Percentiles rank a stretch among this genome's conserved stretches.
Evolutionary conservation across 2,888 invertebrate genomes (phyloP).

Genomic region (Xestobium rufovillosum): DNA sequence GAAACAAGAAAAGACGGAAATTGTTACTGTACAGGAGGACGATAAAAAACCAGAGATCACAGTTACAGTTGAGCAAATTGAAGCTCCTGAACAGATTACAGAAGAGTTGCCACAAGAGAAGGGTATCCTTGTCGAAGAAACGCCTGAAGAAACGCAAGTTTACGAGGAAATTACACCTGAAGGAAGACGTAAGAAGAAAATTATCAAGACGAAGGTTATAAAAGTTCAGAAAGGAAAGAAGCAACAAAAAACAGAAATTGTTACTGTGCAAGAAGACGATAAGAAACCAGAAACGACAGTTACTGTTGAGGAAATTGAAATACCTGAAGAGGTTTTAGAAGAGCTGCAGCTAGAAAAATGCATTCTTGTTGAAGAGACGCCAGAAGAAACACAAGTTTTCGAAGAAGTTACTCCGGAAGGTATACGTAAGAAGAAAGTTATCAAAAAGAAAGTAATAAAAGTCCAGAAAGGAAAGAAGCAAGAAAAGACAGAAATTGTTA

Average conservation of each 20-base stretch:
- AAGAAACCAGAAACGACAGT: slow-evolving; percentile 23
- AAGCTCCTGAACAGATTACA: slow-evolving; percentile 24
- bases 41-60: slow-evolving; percentile 29
- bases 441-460: slow-evolving; percentile 30
- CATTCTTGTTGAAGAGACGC: no score
- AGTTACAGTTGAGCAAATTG: slow-evolving; percentile 22
- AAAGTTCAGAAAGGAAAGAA: slow-evolving; percentile 21
- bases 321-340: slow-evolving; percentile 17
- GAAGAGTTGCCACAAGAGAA: slow-evolving; percentile 15
- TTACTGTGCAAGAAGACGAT: slow-evolving; percentile 24
- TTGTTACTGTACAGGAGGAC: slow-evolving; percentile 31
- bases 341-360: no score
- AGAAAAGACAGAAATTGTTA: slow-evolving; percentile 39
- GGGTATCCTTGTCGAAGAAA: slow-evolving; percentile 19
- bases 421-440: slow-evolving; percentile 29
- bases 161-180: slow-evolving; percentile 19
- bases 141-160: slow-evolving; percentile 31
- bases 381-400: no score
- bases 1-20: slow-evolving; percentile 39
- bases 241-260: slow-evolving; percentile 24
- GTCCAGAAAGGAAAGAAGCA: slow-evolving; percentile 32
- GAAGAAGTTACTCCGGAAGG: slow-evolving; percentile 15
- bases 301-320: slow-evolving; percentile 20
- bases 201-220: slow-evolving; percentile 19
- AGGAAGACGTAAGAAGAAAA: slow-evolving; percentile 19